phyloP scores from a whole-genome alignment of 2,113 vertebrate species.

The Perccottus glenii region DNA sequence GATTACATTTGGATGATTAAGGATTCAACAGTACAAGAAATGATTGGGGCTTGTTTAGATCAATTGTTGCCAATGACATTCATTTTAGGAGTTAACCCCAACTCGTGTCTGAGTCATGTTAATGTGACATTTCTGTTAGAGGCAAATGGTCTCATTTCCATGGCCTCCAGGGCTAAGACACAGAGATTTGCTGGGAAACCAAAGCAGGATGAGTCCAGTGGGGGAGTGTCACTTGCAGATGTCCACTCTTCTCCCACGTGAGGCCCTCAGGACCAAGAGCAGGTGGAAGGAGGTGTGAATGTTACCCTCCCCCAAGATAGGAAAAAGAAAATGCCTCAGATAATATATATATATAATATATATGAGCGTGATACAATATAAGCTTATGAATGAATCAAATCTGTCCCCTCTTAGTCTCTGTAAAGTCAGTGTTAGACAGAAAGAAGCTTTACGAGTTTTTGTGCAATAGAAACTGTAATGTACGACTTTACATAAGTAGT shows the following conservation, averaged over 20 bases:
- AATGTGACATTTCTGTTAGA: conserved; percentile 64
- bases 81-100: conserved; percentile 23
- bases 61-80: conserved; percentile 57
- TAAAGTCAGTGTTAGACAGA: conserved; percentile 49
- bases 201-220: conserved; percentile 14
- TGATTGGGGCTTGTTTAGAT: conserved; percentile 24
- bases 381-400: conserved; percentile 51
- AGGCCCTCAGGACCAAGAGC: conserved; percentile 11
- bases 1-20: conserved; percentile 23
- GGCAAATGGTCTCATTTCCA: conserved; percentile 15
- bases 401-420: conserved; percentile 44
- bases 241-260: conserved; percentile 39
- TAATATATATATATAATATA: conserved; percentile 48
- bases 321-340: conserved; percentile 3
- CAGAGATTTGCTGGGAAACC: conserved; percentile 51
- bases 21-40: conserved; percentile 13
- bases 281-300: too few relatives aligned
- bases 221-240: conserved; percentile 50
- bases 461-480: conserved; percentile 62
- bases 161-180: conserved; percentile 27
- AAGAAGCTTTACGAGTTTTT: conserved; percentile 63
- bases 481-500: conserved; percentile 61
- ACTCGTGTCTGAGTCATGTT: conserved; percentile 46
- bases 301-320: conserved; percentile 30
- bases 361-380: conserved; percentile 60